A percentile compares a stretch with the other conserved stretches of the same genome.
phyloP scores from a whole-genome alignment of 2,113 vertebrate genomes.

The Baryphthengus martii region DNA sequence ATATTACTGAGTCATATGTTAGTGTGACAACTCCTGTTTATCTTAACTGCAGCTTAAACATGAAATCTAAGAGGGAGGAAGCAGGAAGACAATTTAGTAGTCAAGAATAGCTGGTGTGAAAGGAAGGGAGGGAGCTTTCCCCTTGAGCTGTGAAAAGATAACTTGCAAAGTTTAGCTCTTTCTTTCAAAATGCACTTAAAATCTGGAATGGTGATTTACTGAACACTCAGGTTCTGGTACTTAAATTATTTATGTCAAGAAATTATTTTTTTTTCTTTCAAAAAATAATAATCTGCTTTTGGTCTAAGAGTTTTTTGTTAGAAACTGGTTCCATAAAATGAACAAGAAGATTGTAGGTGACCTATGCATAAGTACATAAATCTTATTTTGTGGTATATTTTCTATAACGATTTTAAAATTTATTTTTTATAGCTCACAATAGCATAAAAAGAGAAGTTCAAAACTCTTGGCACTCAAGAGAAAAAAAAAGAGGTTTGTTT shows the following conservation, averaged over 20 bases:
- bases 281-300: not conserved
- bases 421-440: not conserved
- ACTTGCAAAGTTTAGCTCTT: not conserved
- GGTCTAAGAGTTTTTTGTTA: not conserved
- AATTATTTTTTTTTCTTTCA: not conserved
- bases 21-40: constrained; percentile 53
- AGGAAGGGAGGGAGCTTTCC: constrained; percentile 56
- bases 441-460: not conserved
- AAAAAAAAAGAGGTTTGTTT: not conserved
- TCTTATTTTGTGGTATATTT: not conserved
- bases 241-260: not conserved
- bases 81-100: constrained; percentile 47
- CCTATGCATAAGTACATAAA: not conserved
- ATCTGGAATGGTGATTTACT: not conserved
- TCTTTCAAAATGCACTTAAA: constrained; percentile 33
- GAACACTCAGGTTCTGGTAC: not conserved
- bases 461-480: not conserved
- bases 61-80: constrained; percentile 49
- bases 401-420: not conserved
- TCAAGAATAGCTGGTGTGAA: constrained; percentile 64
- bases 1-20: constrained; percentile 26
- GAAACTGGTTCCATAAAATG: not conserved
- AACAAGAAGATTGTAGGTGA: not conserved
- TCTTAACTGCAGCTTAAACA: constrained; percentile 46
- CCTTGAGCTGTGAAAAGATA: constrained; percentile 34